phyloP scores from a whole-genome alignment of 2,888 invertebrate species.

The Glaucopsyche alexis region DNA sequence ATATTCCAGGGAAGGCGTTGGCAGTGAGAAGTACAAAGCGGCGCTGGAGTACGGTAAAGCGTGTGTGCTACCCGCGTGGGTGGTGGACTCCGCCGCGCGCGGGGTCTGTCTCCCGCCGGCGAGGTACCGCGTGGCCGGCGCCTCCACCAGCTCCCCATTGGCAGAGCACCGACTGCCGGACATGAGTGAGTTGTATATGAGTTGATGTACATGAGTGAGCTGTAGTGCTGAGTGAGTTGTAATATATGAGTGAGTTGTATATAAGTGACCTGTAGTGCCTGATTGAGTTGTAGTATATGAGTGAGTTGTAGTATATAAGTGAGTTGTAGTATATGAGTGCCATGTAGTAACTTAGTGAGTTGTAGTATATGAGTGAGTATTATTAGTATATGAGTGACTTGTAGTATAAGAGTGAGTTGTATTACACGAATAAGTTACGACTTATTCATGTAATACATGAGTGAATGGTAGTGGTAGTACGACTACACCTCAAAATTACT shows the following conservation, averaged over 20 bases:
- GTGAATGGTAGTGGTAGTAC: neutral
- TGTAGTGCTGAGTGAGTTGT: neutral
- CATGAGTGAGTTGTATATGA: slow-evolving; percentile 62
- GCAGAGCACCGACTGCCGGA: slow-evolving; percentile 70
- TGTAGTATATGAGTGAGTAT: neutral
- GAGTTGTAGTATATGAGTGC: slow-evolving; percentile 42
- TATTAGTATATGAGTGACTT: neutral
- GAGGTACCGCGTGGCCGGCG: slow-evolving; percentile 78
- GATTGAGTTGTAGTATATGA: neutral
- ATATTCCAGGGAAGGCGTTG: slow-evolving; percentile 75
- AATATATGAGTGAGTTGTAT: neutral
- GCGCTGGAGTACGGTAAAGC: slow-evolving; percentile 76
- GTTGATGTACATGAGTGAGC: too few relatives aligned
- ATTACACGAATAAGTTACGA: too few relatives aligned
- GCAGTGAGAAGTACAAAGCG: slow-evolving; percentile 87
- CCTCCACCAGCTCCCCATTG: slow-evolving; percentile 86
- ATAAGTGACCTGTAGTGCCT: too few relatives aligned
- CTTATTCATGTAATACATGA: neutral
- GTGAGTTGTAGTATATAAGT: slow-evolving; percentile 60
- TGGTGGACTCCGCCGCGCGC: slow-evolving; percentile 85
- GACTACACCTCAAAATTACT: too few relatives aligned
- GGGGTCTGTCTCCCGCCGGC: slow-evolving; percentile 85
- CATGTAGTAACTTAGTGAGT: neutral
- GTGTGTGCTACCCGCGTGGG: slow-evolving; percentile 89
- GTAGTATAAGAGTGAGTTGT: neutral